Base-by-base conservation (phyloP, 2,888 invertebrate genomes). In the Aspidapion aeneum region DNA sequence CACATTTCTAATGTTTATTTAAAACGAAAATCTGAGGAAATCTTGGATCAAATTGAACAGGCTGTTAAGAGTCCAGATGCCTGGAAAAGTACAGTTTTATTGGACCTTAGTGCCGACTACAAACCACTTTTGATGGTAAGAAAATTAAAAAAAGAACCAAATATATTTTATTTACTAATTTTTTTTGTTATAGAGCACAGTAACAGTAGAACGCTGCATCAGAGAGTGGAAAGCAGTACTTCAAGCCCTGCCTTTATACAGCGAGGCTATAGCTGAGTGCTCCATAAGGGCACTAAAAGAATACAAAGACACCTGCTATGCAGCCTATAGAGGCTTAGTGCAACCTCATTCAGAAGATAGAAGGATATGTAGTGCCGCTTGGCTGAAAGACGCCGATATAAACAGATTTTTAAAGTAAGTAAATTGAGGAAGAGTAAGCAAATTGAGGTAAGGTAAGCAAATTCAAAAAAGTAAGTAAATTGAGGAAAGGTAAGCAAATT, bases 301-400 rank as follows among this genome's bases (percentile, higher is more conserved):
- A 59, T 93, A 92, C 78, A 83, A 87, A 18, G 90, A 91, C 70
- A 89, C 88, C 12, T 91, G 91, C 73, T 85, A 88, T 68, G 84
- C 85, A 1, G 90, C 90, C 0, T 93, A 92, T 77, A 82, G 86
- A 65, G 88, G 88, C 55, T 89, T 91, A 66, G 90, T 91, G 0
- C 90, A 90, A 74, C 88, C 90, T 0, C 90, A 90, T 72, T 85
- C 88, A 0, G 91, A 92, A 74, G 91, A 92, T 72, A 86, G 89
- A 71, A 82, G 90, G 65, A 89, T 94, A 63, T 90, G 92, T 70
- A 92, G 91, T 73, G 91, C 93, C 0, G 87, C 90, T 12, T 94
- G 96, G 96, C 85, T 96, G 1, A 93, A 94, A 70, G 97, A 98
- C 79, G 95, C 95, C 73, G 97, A 98, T 76, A 96, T 98, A 66